These are phyloP conservation scores for Drosophila anomalata DNA, from an alignment of 2,888 invertebrate genomes.

Conservation along the genomic window DNA sequence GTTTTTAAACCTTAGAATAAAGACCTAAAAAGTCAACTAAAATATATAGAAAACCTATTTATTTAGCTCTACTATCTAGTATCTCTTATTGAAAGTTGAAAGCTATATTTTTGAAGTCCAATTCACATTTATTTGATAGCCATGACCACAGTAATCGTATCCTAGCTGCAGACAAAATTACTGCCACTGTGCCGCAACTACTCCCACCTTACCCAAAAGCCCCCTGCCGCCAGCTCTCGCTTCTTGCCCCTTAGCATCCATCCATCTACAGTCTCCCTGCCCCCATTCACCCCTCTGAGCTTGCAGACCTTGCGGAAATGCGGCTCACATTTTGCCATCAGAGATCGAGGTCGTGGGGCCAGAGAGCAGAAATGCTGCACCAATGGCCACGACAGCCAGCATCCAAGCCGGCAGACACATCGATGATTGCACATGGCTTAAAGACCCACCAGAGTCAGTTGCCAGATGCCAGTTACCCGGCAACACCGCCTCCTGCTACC, in stretches of 20 bases:
- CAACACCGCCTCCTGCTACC: background rate
- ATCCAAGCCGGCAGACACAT: slow-evolving; percentile 51
- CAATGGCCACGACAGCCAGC: slow-evolving; percentile 30
- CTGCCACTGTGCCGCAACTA: slow-evolving; percentile 1
- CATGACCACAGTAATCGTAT: background rate
- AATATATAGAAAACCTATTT: too few relatives aligned
- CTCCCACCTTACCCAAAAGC: background rate
- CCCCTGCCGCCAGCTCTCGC: background rate
- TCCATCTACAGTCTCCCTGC: background rate
- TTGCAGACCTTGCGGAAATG: slow-evolving; percentile 50
- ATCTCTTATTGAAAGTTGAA: too few relatives aligned
- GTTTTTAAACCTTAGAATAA: too few relatives aligned
- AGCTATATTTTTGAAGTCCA: too few relatives aligned
- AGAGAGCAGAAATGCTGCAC: slow-evolving; percentile 29
- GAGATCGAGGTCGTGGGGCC: slow-evolving; percentile 42
- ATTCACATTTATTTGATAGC: too few relatives aligned
- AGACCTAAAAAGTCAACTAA: too few relatives aligned
- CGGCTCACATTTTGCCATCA: slow-evolving; percentile 51
- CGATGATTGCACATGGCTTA: slow-evolving; percentile 71
- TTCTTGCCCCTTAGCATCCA: background rate
- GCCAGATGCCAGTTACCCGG: slow-evolving; percentile 18
- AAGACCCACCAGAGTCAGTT: slow-evolving; percentile 44
- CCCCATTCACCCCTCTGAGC: slow-evolving; percentile 6
- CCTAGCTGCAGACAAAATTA: background rate
- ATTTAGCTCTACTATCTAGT: too few relatives aligned